Base-by-base conservation (phyloP, 2,113 vertebrate genomes). In the Thinocorus orbignyianus region DNA sequence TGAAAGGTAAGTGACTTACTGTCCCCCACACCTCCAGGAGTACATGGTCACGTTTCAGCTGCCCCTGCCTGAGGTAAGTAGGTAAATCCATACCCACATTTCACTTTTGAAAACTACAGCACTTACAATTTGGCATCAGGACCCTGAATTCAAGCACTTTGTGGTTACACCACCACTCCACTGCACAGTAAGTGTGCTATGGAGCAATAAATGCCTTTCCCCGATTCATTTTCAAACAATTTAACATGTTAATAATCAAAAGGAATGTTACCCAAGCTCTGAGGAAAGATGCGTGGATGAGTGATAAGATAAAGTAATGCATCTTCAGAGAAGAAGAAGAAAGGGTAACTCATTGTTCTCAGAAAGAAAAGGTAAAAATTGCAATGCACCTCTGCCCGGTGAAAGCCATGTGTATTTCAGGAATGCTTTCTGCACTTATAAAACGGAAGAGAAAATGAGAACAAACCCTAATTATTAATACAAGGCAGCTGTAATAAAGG, bases 231-330 rank as follows among this genome's bases (percentile, higher is more conserved):
- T 94, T 76, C 0, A 0, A 92, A 89, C 20, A 81, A 91, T 44
- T 85, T 49, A 93, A 88, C 68, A 51, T 71, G 69, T 81, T 86
- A 94, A 81, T 90, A 82, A 95, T 79, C 48, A 84, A 81, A 95
- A 92, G 81, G 88, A 91, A 93, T 89, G 73, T 42, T 91, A 93
- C 24, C 55, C 69, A 78, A 83, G 84, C 65, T 92, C 65, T 71
- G 91, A 93, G 64, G 82, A 96, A 96, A 93, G 88, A 93, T 61
- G 57, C 3, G 2, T 3, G 33, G 51, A 81, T 94, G 91, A 96
- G 64, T 84, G 88, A 93, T 84, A 93, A 87, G 70, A 88, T 72
- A 70, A 95, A 93, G 73, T 44, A 60, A 89, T 35, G 30, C 46
- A 86, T 64, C 72, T 92, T 62, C 42, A 84, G 48, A 84, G n/a